phyloP scores from a whole-genome alignment of 2,113 vertebrate species.

The Pelusios castaneus region DNA sequence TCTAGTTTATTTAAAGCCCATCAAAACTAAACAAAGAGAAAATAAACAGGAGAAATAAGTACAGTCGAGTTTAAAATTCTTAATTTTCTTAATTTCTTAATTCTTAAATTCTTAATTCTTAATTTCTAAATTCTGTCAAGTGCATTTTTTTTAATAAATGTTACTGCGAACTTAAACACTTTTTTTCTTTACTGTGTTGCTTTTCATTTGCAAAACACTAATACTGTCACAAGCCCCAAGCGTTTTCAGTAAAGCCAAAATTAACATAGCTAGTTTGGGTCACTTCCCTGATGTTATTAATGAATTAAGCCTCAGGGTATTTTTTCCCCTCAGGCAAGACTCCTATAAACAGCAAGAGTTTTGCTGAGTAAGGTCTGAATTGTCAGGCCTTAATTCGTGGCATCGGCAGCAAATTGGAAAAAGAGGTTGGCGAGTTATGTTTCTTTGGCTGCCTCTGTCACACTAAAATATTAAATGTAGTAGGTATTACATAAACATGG shows the following conservation, averaged over 20 bases:
- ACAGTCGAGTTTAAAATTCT: constrained; percentile 24
- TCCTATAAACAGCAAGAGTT: constrained; percentile 2
- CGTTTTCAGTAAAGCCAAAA: constrained; percentile 29
- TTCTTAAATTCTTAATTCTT: too few species aligned
- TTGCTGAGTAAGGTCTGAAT: constrained; percentile 48
- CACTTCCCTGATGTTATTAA: background rate
- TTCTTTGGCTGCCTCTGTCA: background rate
- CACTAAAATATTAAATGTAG: background rate
- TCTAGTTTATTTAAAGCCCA: constrained; percentile 54
- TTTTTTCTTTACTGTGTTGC: background rate
- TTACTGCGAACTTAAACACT: constrained; percentile 28
- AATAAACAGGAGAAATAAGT: constrained; percentile 35
- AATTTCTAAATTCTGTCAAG: too few species aligned
- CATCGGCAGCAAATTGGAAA: constrained; percentile 51
- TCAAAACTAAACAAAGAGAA: constrained; percentile 45
- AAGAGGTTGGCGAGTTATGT: background rate
- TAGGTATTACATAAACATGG: background rate
- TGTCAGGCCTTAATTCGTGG: background rate
- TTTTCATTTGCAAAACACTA: constrained; percentile 26
- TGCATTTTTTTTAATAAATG: background rate
- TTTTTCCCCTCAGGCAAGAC: background rate
- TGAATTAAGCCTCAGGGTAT: background rate
- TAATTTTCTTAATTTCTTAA: too few species aligned
- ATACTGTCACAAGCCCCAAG: background rate
- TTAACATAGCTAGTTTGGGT: background rate